Base-by-base conservation (phyloP, 1,140 invertebrate species). In the Trichoplusia ni region DNA sequence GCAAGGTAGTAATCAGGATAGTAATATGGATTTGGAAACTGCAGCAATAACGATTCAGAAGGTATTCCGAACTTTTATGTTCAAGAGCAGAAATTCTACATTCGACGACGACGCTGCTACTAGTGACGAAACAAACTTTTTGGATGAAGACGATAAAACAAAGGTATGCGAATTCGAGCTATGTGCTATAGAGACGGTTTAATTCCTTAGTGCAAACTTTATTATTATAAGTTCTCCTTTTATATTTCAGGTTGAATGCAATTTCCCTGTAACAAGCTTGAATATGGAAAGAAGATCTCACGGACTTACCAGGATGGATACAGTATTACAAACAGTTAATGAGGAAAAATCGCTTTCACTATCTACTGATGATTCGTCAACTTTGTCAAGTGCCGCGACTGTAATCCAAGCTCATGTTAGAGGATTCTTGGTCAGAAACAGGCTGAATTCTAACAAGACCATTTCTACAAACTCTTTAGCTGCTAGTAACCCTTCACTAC, bases 11-110 rank as follows among this genome's bases (percentile, higher is more conserved):
- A 37, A 14, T 59, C 25, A 29, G 13, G 46, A 40, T 35, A 77
- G 46, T 66, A 68, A 68, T 16, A 90, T 90, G 86, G 86, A 90
- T 63, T 75, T 89, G 23, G 86, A 90, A 77, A 89, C 81, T 14
- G 88, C 88, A 18, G 88, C 88, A 21, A 75, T 89, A 37, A 90
- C 86, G 9, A 90, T 90, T 56, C 88, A 90, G 69, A 90, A 90
- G 78, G 88, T 89, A 35, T 90, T 90, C 72, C 73, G 86, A 14
- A 74, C 78, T 4, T 90, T 89, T 70, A 73, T 90, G 19, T 90
- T 89, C 66, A 88, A 81, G 74, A 88, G 82, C 44, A 83, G 85
- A 82, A 77, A 75, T 31, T 83, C 79, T 6, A 90, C 83, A 56
- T 76, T 79, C 21, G 86, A 89, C 33, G 86, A 88, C n/a, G 37